Base-by-base conservation (phyloP, 2,888 invertebrate species). In the Harpalus rufipes region DNA sequence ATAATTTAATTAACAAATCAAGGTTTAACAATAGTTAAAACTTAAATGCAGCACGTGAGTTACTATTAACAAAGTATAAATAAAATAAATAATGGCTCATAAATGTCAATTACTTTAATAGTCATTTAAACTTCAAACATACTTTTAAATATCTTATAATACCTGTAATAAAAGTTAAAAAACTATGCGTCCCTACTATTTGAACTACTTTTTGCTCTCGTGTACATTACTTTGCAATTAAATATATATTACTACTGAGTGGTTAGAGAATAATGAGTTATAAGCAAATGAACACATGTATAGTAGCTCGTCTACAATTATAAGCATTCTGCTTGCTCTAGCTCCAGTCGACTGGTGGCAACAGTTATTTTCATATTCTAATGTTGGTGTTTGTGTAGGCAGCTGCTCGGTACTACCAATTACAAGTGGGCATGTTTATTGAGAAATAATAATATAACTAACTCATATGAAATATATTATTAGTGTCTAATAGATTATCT, bases 401-500 rank as follows among this genome's bases (percentile, higher is more conserved):
- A 65, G 84, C 63, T 61, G 84, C 41, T 32, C 63, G 63, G 74
- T 78, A 83, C n/a, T 78, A 63, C 78, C 84, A 84, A 84, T 84
- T 84, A 84, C 51, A 84, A 51, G 84, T 84, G 63, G 78, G 78
- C 84, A 84, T 59, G 63, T 84, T 84, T 84, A 76, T 84, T 63
- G 78, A 65, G 78, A 78, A 84, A 84, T 84, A 83, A 74, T 83
- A 76, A 84, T 63, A 84, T 78, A 84, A 84, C 51, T 84, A 84
- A 74, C 74, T 61, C 76, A 78, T 78, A 63, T 39, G 61, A 80
- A 80, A 82, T 82, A 61, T 84, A 65, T 84, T 76, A 84, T 84
- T 84, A 84, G 84, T 84, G 84, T 84, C 84, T 76, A 74, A 84
- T 84, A 84, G 84, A 84, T 84, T 84, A 84, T 76, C 76, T 76